A percentile compares a stretch with the other conserved stretches of the same genome.
Conservation (phyloP, 2,113 vertebrate species). For the Leiothrix lutea region DNA sequence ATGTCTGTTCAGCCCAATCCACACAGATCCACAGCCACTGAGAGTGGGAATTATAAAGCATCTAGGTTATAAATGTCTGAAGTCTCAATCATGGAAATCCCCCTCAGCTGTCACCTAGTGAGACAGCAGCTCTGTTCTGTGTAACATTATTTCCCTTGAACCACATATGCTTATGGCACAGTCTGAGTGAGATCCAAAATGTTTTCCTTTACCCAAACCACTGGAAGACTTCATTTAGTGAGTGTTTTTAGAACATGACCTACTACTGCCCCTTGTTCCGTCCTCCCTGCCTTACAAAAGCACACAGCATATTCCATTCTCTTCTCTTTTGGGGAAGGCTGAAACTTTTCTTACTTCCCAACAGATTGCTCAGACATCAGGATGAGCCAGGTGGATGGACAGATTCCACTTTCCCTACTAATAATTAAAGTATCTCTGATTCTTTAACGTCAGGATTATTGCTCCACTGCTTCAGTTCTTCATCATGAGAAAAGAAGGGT, state of each 20-base stretch:
- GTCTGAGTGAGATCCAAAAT: not conserved
- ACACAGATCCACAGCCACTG: not conserved
- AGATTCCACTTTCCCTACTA: not conserved
- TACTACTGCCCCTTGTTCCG: not conserved
- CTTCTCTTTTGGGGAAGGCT: not conserved
- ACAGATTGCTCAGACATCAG: not conserved
- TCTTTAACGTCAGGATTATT: not conserved
- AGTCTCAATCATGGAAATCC: not conserved
- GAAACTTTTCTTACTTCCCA: not conserved
- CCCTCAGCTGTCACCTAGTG: not conserved
- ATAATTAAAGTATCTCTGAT: not conserved
- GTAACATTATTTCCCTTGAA: not conserved
- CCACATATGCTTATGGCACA: rapidly evolving
- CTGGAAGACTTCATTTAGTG: not conserved
- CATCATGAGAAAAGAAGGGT: not conserved
- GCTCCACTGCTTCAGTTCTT: not conserved
- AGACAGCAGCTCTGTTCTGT: not conserved
- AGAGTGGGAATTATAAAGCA: not conserved
- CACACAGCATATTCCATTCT: not conserved
- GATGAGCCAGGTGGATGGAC: not conserved
- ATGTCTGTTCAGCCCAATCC: not conserved
- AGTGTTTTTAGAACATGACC: not conserved
- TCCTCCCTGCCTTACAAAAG: not conserved
- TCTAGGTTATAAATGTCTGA: not conserved
- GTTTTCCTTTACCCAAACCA: not conserved